Conservation (phyloP, 2,888 invertebrate genomes). For the Perithous albicinctus region DNA sequence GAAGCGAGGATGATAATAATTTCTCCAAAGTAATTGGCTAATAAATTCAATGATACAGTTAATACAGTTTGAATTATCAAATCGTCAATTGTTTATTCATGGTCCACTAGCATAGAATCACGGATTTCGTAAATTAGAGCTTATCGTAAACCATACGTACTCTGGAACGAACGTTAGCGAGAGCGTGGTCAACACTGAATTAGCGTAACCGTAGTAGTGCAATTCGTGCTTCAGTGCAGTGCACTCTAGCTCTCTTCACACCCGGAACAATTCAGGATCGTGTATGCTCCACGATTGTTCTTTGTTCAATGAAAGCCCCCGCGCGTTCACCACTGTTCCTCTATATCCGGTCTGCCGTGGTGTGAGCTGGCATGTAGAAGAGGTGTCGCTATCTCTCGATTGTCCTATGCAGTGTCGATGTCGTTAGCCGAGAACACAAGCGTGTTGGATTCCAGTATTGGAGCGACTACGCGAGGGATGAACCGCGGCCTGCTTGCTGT, state of each 20-base stretch:
- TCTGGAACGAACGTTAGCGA: constrained; percentile 27
- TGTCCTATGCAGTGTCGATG: constrained; percentile 54
- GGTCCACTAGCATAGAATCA: not conserved
- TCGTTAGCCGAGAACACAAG: constrained; percentile 51
- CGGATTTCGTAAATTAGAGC: constrained; percentile 35
- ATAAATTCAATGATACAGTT: not conserved
- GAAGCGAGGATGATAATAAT: not conserved
- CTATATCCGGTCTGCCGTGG: constrained; percentile 16
- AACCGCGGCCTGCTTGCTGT: constrained; percentile 57
- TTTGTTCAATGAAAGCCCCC: constrained; percentile 65
- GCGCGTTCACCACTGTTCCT: constrained; percentile 1
- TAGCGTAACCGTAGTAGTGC: constrained; percentile 53
- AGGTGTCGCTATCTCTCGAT: constrained; percentile 61
- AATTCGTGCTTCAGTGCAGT: constrained; percentile 45
- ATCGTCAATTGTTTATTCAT: constrained; percentile 8
- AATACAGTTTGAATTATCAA: constrained; percentile 12
- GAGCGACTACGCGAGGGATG: constrained; percentile 45
- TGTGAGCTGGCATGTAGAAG: constrained; percentile 48
- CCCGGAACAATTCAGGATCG: constrained; percentile 62
- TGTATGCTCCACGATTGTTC: constrained; percentile 64
- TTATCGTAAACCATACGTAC: constrained; percentile 13
- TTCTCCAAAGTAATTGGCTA: constrained; percentile 2
- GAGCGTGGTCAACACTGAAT: constrained; percentile 53
- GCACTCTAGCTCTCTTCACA: constrained; percentile 59
- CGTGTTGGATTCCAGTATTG: constrained; percentile 61